Conservation (phyloP, 2,888 invertebrate species). For the Eristalis tenax region DNA sequence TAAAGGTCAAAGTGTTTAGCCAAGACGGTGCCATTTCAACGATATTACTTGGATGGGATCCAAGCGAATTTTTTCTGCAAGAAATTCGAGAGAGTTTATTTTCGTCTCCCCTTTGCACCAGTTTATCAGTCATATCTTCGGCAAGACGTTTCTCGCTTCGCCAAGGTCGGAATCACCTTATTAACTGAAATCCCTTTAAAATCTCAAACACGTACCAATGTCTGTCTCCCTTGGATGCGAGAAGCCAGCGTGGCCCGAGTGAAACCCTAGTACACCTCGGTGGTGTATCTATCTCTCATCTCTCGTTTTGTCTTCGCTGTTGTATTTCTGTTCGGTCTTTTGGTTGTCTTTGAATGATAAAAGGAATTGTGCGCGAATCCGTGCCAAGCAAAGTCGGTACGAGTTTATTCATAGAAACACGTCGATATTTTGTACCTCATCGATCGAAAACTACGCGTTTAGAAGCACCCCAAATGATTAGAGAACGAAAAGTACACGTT, state of each 20-base stretch:
- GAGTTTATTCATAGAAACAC: conserved; percentile 64
- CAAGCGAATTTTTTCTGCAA: background rate
- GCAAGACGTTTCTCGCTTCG: background rate
- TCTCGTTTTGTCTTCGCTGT: background rate
- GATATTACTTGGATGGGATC: background rate
- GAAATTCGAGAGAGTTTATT: conserved; percentile 2
- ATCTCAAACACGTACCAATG: background rate
- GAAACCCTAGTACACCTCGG: background rate
- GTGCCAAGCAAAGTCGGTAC: conserved; percentile 42
- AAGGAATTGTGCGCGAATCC: conserved; percentile 53
- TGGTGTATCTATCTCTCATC: background rate
- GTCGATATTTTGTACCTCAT: conserved; percentile 46
- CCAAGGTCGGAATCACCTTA: conserved; percentile 6
- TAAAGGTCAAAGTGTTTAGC: background rate
- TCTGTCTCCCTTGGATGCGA: conserved; percentile 6
- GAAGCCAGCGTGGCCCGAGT: background rate
- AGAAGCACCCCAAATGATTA: conserved; percentile 41
- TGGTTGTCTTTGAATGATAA: conserved; percentile 41
- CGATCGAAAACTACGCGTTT: conserved; percentile 52
- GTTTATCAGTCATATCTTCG: background rate
- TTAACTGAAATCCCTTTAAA: background rate
- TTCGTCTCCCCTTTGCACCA: background rate
- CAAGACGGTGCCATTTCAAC: background rate
- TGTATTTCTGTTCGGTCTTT: background rate
- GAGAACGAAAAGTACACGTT: background rate